A percentile compares a stretch with the other conserved stretches of the same genome.
These are phyloP conservation scores for Harpagoxenus sublaevis DNA, from an alignment of 2,888 invertebrate genomes.

Conservation along the genomic window DNA sequence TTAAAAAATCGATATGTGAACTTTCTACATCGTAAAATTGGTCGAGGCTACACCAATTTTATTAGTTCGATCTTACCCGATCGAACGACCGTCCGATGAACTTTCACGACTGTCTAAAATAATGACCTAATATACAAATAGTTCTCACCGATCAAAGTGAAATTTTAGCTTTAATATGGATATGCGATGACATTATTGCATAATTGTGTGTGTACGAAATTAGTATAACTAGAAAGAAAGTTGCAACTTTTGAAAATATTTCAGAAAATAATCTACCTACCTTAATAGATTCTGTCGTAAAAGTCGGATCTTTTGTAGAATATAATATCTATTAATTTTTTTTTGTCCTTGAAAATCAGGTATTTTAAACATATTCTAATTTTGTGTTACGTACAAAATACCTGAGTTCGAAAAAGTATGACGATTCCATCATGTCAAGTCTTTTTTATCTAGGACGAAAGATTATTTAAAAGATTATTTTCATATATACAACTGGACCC, in stretches of 20 bases:
- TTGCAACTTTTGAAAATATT: neutral
- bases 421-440: neutral
- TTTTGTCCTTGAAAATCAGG: neutral
- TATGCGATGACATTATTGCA: neutral
- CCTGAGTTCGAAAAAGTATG: neutral
- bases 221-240: neutral
- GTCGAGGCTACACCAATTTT: constrained; percentile 41
- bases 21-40: constrained; percentile 28
- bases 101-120: constrained; percentile 47
- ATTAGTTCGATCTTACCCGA: constrained; percentile 23
- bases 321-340: neutral
- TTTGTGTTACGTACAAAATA: neutral
- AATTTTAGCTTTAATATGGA: constrained; percentile 6
- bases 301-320: neutral
- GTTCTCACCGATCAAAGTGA: neutral
- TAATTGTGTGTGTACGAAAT: neutral
- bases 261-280: neutral
- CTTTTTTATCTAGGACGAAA: neutral
- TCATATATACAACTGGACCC: neutral
- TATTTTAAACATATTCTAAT: neutral
- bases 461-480: neutral
- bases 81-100: constrained; percentile 41
- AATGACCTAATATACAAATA: constrained; percentile 53
- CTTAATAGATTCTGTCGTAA: neutral
- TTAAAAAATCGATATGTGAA: neutral